These are phyloP conservation scores for Pocota personata DNA, from an alignment of 2,888 invertebrate genomes.

Conservation along the genomic window DNA sequence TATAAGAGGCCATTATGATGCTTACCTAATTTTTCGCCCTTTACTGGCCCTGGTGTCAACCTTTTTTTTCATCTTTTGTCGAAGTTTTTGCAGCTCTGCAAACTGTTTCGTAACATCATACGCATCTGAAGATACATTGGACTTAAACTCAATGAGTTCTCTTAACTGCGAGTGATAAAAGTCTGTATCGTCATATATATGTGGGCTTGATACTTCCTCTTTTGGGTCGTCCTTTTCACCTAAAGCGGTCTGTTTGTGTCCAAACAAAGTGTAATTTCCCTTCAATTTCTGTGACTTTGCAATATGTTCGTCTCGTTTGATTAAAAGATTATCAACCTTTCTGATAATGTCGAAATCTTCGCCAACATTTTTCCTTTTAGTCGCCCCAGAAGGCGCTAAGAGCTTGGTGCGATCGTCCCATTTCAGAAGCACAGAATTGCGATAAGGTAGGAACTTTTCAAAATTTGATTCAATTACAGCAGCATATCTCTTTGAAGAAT, in stretches of 20 bases:
- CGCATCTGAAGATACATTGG: constrained; percentile 92
- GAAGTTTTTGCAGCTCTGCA: constrained; percentile 94
- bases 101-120: constrained; percentile 94
- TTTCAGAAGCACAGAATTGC: constrained; percentile 93
- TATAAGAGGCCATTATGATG: background rate
- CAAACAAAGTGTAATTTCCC: constrained; percentile 88
- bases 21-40: constrained; percentile 91
- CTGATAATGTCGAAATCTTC: constrained; percentile 84
- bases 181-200: constrained; percentile 98
- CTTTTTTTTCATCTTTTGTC: constrained; percentile 95
- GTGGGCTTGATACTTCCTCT: constrained; percentile 86
- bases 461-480: constrained; percentile 85
- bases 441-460: constrained; percentile 86
- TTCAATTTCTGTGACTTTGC: constrained; percentile 91
- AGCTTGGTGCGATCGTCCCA: constrained; percentile 97
- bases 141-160: constrained; percentile 96
- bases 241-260: constrained; percentile 76
- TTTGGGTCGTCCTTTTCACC: constrained; percentile 80
- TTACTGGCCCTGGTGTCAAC: constrained; percentile 97
- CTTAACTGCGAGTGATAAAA: constrained; percentile 97
- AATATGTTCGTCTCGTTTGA: constrained; percentile 90
- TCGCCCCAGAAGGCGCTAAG: constrained; percentile 86
- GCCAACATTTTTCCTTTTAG: constrained; percentile 83
- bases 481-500: constrained; percentile 80
- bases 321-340: constrained; percentile 93